Conservation (phyloP, 1,140 invertebrate species). For the Lycorma delicatula region DNA sequence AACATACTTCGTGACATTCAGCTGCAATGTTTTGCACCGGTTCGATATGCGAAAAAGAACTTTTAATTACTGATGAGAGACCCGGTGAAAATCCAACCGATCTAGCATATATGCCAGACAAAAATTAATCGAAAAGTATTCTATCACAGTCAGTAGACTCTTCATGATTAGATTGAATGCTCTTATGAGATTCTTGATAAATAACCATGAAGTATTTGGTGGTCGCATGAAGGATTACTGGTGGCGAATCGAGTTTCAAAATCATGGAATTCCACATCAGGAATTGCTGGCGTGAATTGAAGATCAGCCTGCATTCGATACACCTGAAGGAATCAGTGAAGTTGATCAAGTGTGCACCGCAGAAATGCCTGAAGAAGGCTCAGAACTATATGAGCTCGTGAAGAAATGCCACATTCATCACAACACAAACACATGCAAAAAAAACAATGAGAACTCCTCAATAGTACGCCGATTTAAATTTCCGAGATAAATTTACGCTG, state of each 20-base stretch:
- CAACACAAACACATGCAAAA: slow-evolving; percentile 21
- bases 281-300: slow-evolving; percentile 39
- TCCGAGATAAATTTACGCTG: too few relatives aligned
- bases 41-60: too few relatives aligned
- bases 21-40: too few relatives aligned
- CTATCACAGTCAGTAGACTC: too few relatives aligned
- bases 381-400: slow-evolving; percentile 11
- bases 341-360: slow-evolving; percentile 22
- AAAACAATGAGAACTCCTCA: too few relatives aligned
- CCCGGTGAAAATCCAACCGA: too few relatives aligned
- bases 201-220: slow-evolving; percentile 17
- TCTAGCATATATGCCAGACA: too few relatives aligned
- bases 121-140: too few relatives aligned
- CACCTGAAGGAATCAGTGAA: slow-evolving; percentile 25
- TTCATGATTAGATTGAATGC: too few relatives aligned
- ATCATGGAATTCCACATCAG: slow-evolving; percentile 39
- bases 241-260: slow-evolving; percentile 39
- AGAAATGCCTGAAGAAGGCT: slow-evolving; percentile 13
- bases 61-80: too few relatives aligned
- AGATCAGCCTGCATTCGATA: slow-evolving; percentile 33
- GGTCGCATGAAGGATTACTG: slow-evolving; percentile 25
- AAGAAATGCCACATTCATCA: slow-evolving; percentile 19
- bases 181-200: background rate
- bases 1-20: too few relatives aligned
- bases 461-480: too few relatives aligned